Percentiles rank a stretch among this genome's conserved stretches.
These are phyloP conservation scores for Actinia tenebrosa DNA, from an alignment of 64 coral and sea anemone genomes.

Conservation along the genomic window DNA sequence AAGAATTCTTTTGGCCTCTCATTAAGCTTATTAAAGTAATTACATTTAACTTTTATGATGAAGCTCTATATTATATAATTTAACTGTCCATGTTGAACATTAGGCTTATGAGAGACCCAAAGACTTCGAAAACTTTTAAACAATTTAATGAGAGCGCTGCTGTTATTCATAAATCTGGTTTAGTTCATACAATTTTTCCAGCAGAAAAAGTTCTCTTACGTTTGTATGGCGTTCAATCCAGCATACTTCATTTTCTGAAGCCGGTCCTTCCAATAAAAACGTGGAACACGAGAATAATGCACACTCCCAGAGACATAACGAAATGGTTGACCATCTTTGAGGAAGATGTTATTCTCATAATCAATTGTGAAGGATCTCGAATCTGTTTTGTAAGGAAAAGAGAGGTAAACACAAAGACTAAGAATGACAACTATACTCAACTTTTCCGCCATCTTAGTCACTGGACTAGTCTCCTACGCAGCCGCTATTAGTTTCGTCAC, in stretches of 20 bases:
- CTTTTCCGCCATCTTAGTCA: not conserved
- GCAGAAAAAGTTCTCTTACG: conserved; percentile 31
- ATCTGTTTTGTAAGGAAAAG: not conserved
- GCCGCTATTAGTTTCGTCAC: too few relatives aligned
- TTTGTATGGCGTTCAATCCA: conserved; percentile 81
- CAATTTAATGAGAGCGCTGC: not conserved
- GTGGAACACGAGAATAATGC: conserved; percentile 86
- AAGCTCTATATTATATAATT: too few relatives aligned
- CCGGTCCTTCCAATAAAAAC: conserved; percentile 78
- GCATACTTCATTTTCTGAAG: conserved; percentile 71
- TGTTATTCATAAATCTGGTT: too few relatives aligned
- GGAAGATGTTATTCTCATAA: conserved; percentile 69
- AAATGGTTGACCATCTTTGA: conserved; percentile 92
- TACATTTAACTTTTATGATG: too few relatives aligned
- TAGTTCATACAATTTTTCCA: too few relatives aligned
- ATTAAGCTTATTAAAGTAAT: too few relatives aligned
- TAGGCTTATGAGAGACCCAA: not conserved
- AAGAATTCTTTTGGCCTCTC: too few relatives aligned
- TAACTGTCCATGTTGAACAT: too few relatives aligned
- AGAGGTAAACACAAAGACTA: not conserved
- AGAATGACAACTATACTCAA: not conserved
- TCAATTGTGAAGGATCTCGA: conserved; percentile 91
- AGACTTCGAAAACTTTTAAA: not conserved
- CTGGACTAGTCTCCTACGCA: too few relatives aligned
- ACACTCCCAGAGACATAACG: conserved; percentile 93